Conservation (phyloP, 2,113 vertebrate genomes). For the Neotoma lepida region DNA sequence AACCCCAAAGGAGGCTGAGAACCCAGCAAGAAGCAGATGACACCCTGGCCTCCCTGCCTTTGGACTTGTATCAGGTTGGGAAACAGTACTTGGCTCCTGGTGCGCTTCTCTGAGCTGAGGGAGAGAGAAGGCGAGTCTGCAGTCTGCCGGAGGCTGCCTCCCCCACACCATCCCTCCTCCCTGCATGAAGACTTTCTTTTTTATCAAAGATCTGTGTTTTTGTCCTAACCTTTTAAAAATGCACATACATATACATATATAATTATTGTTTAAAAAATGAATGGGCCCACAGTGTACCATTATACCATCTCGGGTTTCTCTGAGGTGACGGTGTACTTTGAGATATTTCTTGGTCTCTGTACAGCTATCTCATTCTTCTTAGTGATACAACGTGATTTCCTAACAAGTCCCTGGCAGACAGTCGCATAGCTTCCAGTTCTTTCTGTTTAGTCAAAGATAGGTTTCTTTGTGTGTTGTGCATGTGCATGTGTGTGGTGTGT, state of each 20-base stretch:
- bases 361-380: not conserved
- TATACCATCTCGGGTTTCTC: not conserved
- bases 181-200: not conserved
- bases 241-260: slow-evolving; percentile 22
- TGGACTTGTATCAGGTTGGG: not conserved
- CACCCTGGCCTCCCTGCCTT: not conserved
- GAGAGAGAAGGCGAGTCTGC: not conserved
- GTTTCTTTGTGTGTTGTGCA: not conserved
- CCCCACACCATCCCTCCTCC: not conserved
- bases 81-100: not conserved
- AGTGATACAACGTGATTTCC: not conserved
- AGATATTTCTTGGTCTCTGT: not conserved
- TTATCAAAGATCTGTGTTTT: slow-evolving; percentile 42
- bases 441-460: not conserved
- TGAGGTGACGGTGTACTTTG: not conserved
- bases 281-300: not conserved
- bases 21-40: not conserved
- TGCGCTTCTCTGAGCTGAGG: not conserved
- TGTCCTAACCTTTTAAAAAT: slow-evolving; percentile 61
- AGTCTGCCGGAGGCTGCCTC: not conserved
- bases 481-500: not conserved
- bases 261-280: slow-evolving; percentile 45
- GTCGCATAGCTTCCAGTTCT: not conserved
- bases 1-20: not conserved
- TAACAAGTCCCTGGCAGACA: not conserved